phyloP scores from a whole-genome alignment of 2,797 vertebrate genomes.

The Myripristis murdjan region DNA sequence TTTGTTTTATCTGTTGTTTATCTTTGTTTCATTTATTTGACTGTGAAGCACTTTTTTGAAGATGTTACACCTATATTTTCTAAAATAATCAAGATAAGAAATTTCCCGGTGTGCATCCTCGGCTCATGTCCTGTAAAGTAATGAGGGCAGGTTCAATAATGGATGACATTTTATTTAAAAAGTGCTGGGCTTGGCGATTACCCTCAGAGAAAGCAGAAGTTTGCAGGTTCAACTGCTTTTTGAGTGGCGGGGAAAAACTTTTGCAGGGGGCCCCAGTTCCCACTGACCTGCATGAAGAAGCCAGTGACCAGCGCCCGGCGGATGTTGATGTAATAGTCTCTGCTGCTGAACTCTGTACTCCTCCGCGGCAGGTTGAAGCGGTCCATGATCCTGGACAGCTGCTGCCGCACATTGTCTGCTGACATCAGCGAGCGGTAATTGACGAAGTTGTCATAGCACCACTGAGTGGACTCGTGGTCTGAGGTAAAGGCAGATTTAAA shows the following conservation, averaged over 20 bases:
- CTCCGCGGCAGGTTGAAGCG: conserved; percentile 96
- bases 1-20: too few species aligned
- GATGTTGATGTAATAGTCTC: conserved; percentile 98
- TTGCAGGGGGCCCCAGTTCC: too few species aligned
- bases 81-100: conserved; percentile 11
- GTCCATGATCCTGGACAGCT: conserved; percentile 98
- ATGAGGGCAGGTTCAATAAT: neutral
- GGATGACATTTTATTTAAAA: neutral
- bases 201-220: neutral
- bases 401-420: conserved; percentile 94
- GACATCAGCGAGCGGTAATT: conserved; percentile 97
- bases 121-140: neutral
- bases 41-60: neutral
- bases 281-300: conserved; percentile 96
- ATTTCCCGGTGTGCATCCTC: neutral
- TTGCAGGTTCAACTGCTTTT: neutral
- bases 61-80: neutral
- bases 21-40: too few species aligned
- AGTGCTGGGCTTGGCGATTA: neutral
- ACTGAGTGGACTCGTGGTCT: conserved; percentile 95
- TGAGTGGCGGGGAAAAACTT: neutral
- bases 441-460: conserved; percentile 97
- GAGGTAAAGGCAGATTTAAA: neutral
- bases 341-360: conserved; percentile 96
- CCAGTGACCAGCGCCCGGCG: conserved; percentile 96